Conservation (phyloP, 2,113 vertebrate genomes). For the Oncorhynchus kisutch region DNA sequence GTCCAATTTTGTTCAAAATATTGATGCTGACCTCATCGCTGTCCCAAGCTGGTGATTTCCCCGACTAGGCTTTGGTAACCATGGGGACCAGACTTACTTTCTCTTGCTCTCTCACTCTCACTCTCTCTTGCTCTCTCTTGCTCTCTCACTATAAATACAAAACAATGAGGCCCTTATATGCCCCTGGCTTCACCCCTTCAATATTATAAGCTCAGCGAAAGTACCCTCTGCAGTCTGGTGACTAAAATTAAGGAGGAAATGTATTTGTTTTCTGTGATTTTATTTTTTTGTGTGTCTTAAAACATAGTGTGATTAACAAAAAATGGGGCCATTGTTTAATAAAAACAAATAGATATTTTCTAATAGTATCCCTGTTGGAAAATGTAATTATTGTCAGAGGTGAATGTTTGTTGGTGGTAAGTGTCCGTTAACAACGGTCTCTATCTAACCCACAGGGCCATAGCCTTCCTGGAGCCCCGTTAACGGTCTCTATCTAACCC, state of each 20-base stretch:
- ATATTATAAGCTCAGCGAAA: background rate
- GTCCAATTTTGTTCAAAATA: too few species aligned
- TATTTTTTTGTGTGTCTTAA: constrained; percentile 23
- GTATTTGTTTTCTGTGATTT: too few species aligned
- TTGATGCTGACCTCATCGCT: too few species aligned
- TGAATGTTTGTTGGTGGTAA: background rate
- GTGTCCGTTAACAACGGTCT: background rate
- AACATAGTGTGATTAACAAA: constrained; percentile 26
- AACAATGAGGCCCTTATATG: constrained; percentile 26
- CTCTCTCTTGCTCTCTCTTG: background rate
- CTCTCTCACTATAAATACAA: background rate
- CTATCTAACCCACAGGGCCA: too few species aligned
- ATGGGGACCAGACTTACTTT: constrained; percentile 33
- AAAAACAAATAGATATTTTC: background rate
- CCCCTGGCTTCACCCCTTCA: background rate
- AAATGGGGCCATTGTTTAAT: constrained; percentile 16
- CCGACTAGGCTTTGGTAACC: constrained; percentile 28
- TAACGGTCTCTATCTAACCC: background rate
- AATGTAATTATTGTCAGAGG: background rate
- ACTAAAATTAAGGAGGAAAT: constrained; percentile 19
- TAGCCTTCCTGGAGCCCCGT: constrained; percentile 67
- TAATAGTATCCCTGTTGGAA: background rate
- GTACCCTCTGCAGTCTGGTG: constrained; percentile 13
- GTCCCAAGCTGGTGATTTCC: too few species aligned
- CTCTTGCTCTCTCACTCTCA: background rate